Percentiles rank a stretch among this genome's conserved stretches.
Evolutionary conservation across 2,797 vertebrate genomes (phyloP).

Genomic region (Iguana delicatissima): DNA sequence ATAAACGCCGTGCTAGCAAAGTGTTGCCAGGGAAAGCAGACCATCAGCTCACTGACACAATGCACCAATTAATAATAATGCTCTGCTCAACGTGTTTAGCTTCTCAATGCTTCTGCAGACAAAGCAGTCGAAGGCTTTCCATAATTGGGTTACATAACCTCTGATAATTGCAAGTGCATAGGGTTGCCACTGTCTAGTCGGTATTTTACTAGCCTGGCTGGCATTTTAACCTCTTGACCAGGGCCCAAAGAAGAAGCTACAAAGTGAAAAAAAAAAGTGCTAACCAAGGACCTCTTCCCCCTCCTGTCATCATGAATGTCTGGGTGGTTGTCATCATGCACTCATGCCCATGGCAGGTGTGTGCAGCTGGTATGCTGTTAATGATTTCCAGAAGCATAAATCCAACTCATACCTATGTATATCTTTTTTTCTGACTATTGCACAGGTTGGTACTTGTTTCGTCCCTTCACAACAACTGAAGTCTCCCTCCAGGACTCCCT

Average conservation of each 20-base stretch:
- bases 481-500: too few relatives aligned
- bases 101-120: conserved; percentile 12
- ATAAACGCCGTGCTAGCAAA: neutral
- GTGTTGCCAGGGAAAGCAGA: conserved; percentile 5
- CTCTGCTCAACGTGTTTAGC: neutral
- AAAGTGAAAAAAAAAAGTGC: too few relatives aligned
- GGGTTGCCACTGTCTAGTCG: neutral
- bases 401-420: too few relatives aligned
- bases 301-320: too few relatives aligned
- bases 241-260: neutral
- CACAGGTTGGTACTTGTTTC: too few relatives aligned
- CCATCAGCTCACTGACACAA: conserved; percentile 21
- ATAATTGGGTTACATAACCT: conserved; percentile 13
- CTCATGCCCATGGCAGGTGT: too few relatives aligned
- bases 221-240: neutral
- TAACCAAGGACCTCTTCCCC: too few relatives aligned
- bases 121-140: neutral
- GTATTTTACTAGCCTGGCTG: neutral
- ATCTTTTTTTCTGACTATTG: too few relatives aligned
- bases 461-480: too few relatives aligned
- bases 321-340: too few relatives aligned
- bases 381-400: too few relatives aligned
- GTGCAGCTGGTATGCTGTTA: too few relatives aligned
- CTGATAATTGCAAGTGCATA: neutral
- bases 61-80: conserved; percentile 25